These are phyloP conservation scores for Diadegma fenestrale DNA, from an alignment of 2,888 invertebrate genomes.

Conservation along the genomic window DNA sequence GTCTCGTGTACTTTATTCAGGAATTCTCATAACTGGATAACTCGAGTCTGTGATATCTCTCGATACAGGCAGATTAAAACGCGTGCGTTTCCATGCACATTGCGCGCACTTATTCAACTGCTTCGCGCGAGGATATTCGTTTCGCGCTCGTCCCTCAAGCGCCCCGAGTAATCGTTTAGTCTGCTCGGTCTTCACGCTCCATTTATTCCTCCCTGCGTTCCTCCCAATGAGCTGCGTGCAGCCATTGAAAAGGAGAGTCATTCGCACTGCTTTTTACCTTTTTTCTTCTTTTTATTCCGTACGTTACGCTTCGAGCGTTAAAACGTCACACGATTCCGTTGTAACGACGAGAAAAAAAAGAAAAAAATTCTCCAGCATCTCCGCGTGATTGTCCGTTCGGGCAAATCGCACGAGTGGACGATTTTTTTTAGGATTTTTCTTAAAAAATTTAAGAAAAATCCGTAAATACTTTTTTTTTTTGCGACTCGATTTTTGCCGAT, in stretches of 20 bases:
- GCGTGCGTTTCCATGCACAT: no score
- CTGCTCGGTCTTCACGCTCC: background rate
- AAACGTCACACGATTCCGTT: background rate
- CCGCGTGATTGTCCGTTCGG: background rate
- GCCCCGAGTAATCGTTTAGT: background rate
- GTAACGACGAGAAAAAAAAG: no score
- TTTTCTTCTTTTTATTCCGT: no score
- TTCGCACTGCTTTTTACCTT: no score
- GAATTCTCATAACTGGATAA: slow-evolving; percentile 7
- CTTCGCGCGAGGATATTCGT: background rate
- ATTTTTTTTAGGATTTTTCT: no score
- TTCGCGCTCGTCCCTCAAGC: background rate
- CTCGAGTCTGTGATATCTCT: background rate
- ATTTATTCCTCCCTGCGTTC: slow-evolving; percentile 1
- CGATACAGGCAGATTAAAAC: background rate
- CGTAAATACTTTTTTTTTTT: no score
- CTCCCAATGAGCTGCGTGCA: background rate
- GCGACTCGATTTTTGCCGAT: no score
- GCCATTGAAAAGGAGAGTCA: background rate
- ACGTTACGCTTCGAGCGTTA: background rate
- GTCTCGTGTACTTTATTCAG: background rate
- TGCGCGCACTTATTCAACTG: no score
- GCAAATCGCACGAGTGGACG: no score
- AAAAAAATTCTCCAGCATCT: background rate
- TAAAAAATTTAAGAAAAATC: no score